Conservation (phyloP, 2,888 invertebrate species). For the Lepidonotus clava region DNA sequence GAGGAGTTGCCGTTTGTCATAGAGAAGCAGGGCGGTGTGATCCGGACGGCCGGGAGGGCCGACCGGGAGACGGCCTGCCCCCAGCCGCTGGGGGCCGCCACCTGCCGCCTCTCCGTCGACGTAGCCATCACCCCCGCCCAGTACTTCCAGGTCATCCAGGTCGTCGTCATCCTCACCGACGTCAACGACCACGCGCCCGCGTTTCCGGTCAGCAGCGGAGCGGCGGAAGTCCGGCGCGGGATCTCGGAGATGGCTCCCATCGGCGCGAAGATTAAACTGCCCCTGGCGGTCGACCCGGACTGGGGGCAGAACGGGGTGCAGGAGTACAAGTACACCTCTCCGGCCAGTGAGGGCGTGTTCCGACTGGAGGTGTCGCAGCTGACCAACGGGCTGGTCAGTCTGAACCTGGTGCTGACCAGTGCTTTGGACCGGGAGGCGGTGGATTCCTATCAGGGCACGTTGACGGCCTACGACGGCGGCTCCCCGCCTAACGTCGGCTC, state of each 20-base stretch:
- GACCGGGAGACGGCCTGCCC: conserved; percentile 54
- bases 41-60: conserved; percentile 17
- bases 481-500: background rate
- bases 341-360: background rate
- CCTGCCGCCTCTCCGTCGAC: conserved; percentile 28
- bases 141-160: conserved; percentile 50
- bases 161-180: conserved; percentile 34
- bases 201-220: conserved; percentile 27
- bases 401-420: conserved; percentile 7
- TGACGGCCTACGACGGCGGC: conserved; percentile 40
- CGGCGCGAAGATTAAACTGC: conserved; percentile 25
- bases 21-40: background rate
- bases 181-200: conserved; percentile 48
- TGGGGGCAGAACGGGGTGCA: conserved; percentile 47
- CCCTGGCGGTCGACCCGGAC: conserved; percentile 49
- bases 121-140: conserved; percentile 45
- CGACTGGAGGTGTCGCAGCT: conserved; percentile 21
- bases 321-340: conserved; percentile 5
- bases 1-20: background rate
- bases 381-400: background rate
- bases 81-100: background rate
- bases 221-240: background rate
- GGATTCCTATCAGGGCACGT: conserved; percentile 7
- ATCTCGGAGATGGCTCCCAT: conserved; percentile 15
- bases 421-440: conserved; percentile 39